Base-by-base conservation (phyloP, 2,888 invertebrate species). In the Ormia ochracea region DNA sequence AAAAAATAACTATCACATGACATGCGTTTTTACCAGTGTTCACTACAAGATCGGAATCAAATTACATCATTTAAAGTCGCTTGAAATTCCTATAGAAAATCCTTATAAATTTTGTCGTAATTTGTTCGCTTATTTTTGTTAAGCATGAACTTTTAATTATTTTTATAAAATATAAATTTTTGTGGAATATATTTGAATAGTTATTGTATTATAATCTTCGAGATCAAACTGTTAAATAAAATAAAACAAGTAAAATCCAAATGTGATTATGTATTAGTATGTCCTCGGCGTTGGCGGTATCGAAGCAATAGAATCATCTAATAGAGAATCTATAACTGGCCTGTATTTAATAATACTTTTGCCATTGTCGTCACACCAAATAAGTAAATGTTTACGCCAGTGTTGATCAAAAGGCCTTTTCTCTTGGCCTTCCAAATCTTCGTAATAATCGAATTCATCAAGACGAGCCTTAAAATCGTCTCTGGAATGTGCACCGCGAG, bases 381-480 rank as follows among this genome's bases (percentile, higher is more conserved):
- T 93, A 63, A 99, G 90, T 0, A 98, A 97, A 91, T 99, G 99
- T 90, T 99, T 99, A 82, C 99, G 93, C 98, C 99, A 99, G 90
- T 99, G 99, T 83, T 98, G 90, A 69, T 95, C 94, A 48, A 94
- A 85, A 0, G 95, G 91, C 85, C 92, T 92, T 84, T 92, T 91
- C 1, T 90, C 89, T 91, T 99, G 98, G 79, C 95, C 96, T n/a
- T 95, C 94, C 7, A 96, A 77, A 0, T 98, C 95, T 86, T 97
- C 96, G 82, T 94, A 93, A 89, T 97, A 99, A 90, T 99, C 88
- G 58, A 56, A 81, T 89, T 99, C 99, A 88, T 99, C 99, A 50
- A 94, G 88, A 54, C 98, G 91, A 0, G 91, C 91, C 90, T 95
- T 96, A 90, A 93, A 99, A 91, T 99, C 99, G 90, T 99, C 99